A percentile compares a stretch with the other conserved stretches of the same genome.
These are phyloP conservation scores for Sebastes hubbsi DNA, from an alignment of 2,797 vertebrate genomes.

Conservation along the genomic window DNA sequence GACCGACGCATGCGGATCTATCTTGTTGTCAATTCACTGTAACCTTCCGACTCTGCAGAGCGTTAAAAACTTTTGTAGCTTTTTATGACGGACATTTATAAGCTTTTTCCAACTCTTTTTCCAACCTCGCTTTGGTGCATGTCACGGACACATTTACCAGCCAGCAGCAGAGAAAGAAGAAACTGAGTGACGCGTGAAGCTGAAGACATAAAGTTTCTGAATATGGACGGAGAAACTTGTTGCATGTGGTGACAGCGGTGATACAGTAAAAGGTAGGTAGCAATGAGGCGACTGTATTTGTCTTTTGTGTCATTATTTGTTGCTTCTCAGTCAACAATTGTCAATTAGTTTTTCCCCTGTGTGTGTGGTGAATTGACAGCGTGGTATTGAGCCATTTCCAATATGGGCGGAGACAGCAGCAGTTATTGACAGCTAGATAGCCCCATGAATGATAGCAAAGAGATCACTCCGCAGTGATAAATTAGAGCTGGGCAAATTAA, in stretches of 20 bases:
- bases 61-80: background rate
- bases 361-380: constrained; percentile 28
- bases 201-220: background rate
- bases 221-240: constrained; percentile 52
- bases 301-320: background rate
- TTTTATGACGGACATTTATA: background rate
- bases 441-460: background rate
- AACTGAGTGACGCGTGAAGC: background rate
- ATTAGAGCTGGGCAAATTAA: background rate
- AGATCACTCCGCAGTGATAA: constrained; percentile 10
- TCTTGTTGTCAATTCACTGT: constrained; percentile 24
- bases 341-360: background rate
- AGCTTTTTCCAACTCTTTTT: too few relatives aligned
- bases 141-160: background rate
- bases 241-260: constrained; percentile 46
- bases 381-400: constrained; percentile 32
- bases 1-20: constrained; percentile 17
- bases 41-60: constrained; percentile 29
- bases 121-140: background rate
- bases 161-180: background rate
- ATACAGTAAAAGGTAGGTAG: constrained; percentile 25
- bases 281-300: background rate
- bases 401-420: constrained; percentile 55
- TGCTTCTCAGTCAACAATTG: background rate
- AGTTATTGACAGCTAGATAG: background rate